phyloP scores from a whole-genome alignment of 2,888 invertebrate genomes.

The Caenorhabditis afra region DNA sequence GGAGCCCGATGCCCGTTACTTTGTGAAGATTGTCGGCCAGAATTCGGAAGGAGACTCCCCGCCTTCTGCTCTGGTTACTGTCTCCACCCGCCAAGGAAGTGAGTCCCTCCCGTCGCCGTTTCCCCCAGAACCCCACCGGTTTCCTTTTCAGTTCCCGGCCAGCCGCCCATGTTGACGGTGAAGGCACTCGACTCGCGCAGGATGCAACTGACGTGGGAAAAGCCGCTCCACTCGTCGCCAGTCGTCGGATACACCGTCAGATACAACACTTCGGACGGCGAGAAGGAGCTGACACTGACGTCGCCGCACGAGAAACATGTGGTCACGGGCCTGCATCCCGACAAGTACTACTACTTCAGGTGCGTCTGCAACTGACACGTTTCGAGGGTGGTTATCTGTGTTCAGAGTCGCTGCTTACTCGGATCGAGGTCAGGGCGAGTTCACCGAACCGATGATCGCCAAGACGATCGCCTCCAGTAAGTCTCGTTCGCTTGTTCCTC shows the following conservation, averaged over 20 bases:
- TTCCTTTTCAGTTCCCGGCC: conserved; percentile 89
- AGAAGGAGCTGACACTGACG: conserved; percentile 72
- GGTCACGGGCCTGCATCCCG: conserved; percentile 92
- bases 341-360: conserved; percentile 92
- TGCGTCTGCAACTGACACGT: conserved; percentile 20
- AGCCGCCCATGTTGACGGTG: conserved; percentile 92
- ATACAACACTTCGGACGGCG: conserved; percentile 86
- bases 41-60: conserved; percentile 97
- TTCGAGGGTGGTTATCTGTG: conserved; percentile 83
- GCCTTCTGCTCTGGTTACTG: conserved; percentile 94
- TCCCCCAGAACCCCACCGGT: neutral
- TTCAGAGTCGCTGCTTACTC: conserved; percentile 96
- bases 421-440: conserved; percentile 93
- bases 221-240: conserved; percentile 84
- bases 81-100: conserved; percentile 93
- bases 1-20: conserved; percentile 67
- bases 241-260: conserved; percentile 89
- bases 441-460: conserved; percentile 93
- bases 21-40: conserved; percentile 92
- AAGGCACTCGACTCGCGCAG: conserved; percentile 92
- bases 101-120: conserved; percentile 58
- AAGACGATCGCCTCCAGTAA: conserved; percentile 86
- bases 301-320: conserved; percentile 82
- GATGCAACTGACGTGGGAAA: conserved; percentile 92
- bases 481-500: conserved; percentile 29